Evolutionary conservation across 2,113 vertebrate genomes (phyloP).

Genomic region (Vulpes lagopus): DNA sequence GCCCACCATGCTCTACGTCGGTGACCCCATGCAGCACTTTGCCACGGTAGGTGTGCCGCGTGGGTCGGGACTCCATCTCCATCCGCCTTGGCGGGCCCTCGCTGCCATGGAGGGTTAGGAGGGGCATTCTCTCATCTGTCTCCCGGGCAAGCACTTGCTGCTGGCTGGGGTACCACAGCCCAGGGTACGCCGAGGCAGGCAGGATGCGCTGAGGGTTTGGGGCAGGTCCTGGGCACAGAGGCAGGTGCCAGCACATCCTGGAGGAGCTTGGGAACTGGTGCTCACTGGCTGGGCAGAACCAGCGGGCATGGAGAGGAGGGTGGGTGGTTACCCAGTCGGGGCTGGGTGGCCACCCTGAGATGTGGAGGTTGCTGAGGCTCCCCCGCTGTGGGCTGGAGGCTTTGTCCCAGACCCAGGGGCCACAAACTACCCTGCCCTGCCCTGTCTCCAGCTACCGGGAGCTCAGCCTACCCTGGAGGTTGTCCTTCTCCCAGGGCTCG

Average conservation of each 20-base stretch:
- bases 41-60: constrained; percentile 91
- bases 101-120: accelerated
- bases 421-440: accelerated
- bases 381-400: background rate
- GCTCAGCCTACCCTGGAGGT: background rate
- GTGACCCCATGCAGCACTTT: constrained; percentile 89
- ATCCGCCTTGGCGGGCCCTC: accelerated
- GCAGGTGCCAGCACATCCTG: background rate
- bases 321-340: accelerated
- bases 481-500: background rate
- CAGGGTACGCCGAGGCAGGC: background rate
- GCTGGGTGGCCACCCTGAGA: background rate
- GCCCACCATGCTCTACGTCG: constrained; percentile 93
- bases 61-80: too few species aligned
- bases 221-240: background rate
- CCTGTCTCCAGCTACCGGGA: background rate
- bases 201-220: accelerated
- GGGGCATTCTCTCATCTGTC: too few species aligned
- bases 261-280: background rate
- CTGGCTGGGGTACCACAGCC: background rate
- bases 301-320: background rate
- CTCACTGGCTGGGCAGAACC: accelerated
- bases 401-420: background rate
- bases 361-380: background rate
- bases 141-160: background rate